Conservation (phyloP, 1,140 invertebrate genomes). For the Physella acuta region DNA sequence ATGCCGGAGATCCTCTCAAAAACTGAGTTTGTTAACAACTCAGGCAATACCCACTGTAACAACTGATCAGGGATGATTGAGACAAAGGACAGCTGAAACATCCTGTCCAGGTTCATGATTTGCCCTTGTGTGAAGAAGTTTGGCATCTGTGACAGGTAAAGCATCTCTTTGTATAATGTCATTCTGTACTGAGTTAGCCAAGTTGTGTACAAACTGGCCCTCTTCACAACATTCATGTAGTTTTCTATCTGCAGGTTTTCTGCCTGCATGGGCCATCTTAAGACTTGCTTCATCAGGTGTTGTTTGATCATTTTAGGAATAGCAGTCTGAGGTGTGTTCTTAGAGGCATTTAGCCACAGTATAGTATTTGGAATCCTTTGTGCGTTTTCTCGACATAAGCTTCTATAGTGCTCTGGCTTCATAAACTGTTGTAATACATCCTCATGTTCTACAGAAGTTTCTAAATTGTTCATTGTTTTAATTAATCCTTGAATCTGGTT, state of each 20-base stretch:
- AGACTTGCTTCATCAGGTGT: constrained; percentile 6
- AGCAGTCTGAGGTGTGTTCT: neutral
- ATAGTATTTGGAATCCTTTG: too few relatives aligned
- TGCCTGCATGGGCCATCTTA: neutral
- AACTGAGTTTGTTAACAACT: neutral
- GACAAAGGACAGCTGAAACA: neutral
- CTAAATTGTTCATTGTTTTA: constrained; percentile 3
- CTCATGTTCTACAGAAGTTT: constrained; percentile 1
- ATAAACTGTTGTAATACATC: neutral
- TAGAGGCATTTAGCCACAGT: constrained; percentile 16
- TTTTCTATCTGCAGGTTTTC: too few relatives aligned
- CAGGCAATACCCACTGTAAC: neutral
- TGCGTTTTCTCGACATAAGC: neutral
- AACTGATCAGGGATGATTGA: neutral
- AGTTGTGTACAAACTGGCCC: neutral
- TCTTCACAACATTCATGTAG: neutral
- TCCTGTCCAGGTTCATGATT: neutral
- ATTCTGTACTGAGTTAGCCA: neutral
- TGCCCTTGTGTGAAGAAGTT: neutral
- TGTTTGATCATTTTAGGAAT: neutral
- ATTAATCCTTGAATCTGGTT: neutral
- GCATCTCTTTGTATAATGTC: neutral
- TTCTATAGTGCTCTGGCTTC: neutral
- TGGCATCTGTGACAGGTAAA: neutral
- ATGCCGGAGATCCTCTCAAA: neutral